phyloP scores from a whole-genome alignment of 1,140 invertebrate genomes.

The Bombus waltoni region DNA sequence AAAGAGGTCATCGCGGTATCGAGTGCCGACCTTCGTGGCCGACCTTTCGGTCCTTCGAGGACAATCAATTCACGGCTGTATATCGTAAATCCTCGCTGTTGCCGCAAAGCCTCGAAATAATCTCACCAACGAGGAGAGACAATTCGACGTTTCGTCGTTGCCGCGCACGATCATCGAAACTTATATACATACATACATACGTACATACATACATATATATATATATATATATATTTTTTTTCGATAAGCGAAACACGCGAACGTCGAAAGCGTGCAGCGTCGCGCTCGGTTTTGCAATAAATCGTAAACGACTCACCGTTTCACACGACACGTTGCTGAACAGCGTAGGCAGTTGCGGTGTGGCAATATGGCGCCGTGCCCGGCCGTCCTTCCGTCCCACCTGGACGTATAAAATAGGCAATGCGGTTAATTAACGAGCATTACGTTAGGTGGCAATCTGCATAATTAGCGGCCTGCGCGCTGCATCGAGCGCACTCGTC shows the following conservation, averaged over 20 bases:
- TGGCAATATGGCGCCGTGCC: conserved; percentile 68
- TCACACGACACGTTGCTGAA: conserved; percentile 44
- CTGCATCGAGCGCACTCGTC: conserved; percentile 68
- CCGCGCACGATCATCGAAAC: no score
- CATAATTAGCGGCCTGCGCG: conserved; percentile 72
- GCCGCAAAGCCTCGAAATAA: not conserved
- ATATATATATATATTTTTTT: not conserved
- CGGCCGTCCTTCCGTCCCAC: conserved; percentile 69
- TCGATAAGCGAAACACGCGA: not conserved
- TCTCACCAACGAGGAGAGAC: not conserved
- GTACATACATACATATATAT: no score
- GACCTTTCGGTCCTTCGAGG: conserved; percentile 65
- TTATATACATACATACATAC: no score
- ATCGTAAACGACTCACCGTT: conserved; percentile 39
- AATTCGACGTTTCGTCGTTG: no score
- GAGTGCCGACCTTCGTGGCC: conserved; percentile 48
- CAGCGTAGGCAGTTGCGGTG: conserved; percentile 51
- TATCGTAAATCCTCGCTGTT: not conserved
- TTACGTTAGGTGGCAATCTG: conserved; percentile 76
- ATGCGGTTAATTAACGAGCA: conserved; percentile 76
- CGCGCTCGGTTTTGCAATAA: conserved; percentile 39
- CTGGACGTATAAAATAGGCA: conserved; percentile 69
- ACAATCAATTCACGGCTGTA: conserved; percentile 29
- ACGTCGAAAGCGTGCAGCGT: not conserved
- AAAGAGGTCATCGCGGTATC: conserved; percentile 40